These are phyloP conservation scores for Heptranchias perlo DNA, from an alignment of 2,113 vertebrate species.

Conservation along the genomic window DNA sequence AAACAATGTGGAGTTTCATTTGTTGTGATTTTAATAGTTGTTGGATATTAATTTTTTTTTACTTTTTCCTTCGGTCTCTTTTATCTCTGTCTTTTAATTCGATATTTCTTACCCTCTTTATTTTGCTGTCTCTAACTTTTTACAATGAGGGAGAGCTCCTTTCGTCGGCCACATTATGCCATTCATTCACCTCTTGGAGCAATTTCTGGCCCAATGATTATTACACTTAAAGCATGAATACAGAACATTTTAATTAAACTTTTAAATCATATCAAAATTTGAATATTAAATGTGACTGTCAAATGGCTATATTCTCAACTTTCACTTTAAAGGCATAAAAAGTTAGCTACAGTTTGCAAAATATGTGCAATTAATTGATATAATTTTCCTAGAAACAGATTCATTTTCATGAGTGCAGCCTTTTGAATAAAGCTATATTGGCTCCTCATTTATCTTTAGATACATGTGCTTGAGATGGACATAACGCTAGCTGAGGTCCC, in stretches of 20 bases:
- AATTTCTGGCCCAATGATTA: too few species aligned
- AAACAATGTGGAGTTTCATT: too few species aligned
- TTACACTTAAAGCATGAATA: too few species aligned
- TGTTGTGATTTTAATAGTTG: too few species aligned
- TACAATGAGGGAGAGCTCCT: too few species aligned
- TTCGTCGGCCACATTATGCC: too few species aligned
- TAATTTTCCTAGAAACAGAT: not conserved
- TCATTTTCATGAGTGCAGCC: not conserved
- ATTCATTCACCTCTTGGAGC: too few species aligned
- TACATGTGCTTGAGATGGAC: not conserved
- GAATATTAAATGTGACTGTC: not conserved
- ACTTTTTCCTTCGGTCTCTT: too few species aligned
- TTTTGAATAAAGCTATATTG: not conserved
- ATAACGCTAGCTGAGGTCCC: not conserved
- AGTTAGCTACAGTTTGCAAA: not conserved
- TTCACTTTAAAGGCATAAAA: not conserved
- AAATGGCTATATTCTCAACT: not conserved
- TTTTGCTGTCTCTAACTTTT: too few species aligned
- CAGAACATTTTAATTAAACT: not conserved
- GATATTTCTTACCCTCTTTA: too few species aligned
- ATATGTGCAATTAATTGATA: not conserved
- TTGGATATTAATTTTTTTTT: too few species aligned
- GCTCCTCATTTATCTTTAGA: not conserved
- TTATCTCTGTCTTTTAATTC: too few species aligned
- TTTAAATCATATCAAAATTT: not conserved